These are phyloP conservation scores for Porphyrio hochstetteri DNA, from an alignment of 2,113 vertebrate species.

Conservation along the genomic window DNA sequence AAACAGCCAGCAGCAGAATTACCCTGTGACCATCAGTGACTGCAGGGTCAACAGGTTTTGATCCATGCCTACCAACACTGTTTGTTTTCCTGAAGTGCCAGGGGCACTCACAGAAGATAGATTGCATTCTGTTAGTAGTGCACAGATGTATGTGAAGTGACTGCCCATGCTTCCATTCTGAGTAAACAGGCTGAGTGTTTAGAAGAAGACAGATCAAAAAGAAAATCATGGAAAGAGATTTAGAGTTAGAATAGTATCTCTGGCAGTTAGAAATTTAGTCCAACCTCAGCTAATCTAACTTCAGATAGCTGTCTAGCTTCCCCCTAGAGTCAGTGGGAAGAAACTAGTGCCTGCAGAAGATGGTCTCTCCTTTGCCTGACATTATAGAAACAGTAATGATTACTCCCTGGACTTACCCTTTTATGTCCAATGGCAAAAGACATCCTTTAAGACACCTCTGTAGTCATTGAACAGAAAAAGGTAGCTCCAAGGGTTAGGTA, in stretches of 20 bases:
- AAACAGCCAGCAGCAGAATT: background rate
- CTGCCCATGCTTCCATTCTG: background rate
- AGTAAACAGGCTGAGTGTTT: background rate
- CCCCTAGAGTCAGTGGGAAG: background rate
- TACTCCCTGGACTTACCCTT: background rate
- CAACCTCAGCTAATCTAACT: background rate
- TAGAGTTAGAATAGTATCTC: background rate
- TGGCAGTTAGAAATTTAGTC: background rate
- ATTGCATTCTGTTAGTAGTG: background rate
- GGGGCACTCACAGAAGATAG: background rate
- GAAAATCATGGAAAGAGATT: background rate
- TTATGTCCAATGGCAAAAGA: background rate
- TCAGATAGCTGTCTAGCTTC: background rate
- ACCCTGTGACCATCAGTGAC: background rate
- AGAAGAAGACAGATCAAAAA: background rate
- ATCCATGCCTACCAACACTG: background rate
- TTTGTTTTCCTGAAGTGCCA: background rate
- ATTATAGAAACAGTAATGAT: background rate
- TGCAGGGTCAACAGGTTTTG: background rate
- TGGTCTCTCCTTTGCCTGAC: background rate
- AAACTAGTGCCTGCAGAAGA: background rate
- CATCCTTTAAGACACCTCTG: no score
- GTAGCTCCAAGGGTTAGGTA: no score
- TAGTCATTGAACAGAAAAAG: no score
- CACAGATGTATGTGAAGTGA: background rate